These are phyloP conservation scores for Opisthocomus hoazin DNA, from an alignment of 2,113 vertebrate genomes.

Conservation along the genomic window DNA sequence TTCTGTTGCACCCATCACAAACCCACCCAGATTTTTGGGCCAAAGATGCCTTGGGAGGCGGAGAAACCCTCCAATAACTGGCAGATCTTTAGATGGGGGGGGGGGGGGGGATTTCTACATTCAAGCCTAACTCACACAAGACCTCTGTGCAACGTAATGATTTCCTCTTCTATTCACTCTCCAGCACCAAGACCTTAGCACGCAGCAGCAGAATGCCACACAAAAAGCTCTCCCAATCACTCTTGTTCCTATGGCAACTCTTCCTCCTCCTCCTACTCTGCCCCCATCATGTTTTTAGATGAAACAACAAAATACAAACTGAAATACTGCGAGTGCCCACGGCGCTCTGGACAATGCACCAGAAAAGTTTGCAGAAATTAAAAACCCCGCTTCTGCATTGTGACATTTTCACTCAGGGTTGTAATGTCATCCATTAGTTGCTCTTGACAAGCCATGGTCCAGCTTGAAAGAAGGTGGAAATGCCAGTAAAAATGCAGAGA, in stretches of 20 bases:
- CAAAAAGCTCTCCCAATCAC: conserved; percentile 24
- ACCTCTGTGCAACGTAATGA: not conserved
- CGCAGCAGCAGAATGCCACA: not conserved
- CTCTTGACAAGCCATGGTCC: not conserved
- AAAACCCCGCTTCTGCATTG: not conserved
- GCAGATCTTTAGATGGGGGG: not conserved
- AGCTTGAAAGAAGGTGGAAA: not conserved
- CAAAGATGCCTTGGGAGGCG: not conserved
- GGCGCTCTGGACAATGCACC: not conserved
- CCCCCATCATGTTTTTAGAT: conserved; percentile 19
- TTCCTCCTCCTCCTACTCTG: conserved; percentile 48
- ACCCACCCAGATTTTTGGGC: not conserved
- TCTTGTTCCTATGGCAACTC: conserved; percentile 61
- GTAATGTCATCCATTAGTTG: not conserved
- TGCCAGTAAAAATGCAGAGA: not conserved
- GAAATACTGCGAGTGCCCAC: not conserved
- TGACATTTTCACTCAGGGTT: not conserved
- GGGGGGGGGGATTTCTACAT: not conserved
- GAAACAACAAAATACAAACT: conserved; percentile 45
- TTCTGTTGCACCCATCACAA: not conserved
- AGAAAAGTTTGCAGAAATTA: not conserved
- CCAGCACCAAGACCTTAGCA: not conserved
- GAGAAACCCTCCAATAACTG: not conserved
- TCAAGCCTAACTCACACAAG: not conserved
- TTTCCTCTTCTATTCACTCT: not conserved